These are phyloP conservation scores for Arion vulgaris DNA, from an alignment of 1,140 invertebrate species.

Conservation along the genomic window DNA sequence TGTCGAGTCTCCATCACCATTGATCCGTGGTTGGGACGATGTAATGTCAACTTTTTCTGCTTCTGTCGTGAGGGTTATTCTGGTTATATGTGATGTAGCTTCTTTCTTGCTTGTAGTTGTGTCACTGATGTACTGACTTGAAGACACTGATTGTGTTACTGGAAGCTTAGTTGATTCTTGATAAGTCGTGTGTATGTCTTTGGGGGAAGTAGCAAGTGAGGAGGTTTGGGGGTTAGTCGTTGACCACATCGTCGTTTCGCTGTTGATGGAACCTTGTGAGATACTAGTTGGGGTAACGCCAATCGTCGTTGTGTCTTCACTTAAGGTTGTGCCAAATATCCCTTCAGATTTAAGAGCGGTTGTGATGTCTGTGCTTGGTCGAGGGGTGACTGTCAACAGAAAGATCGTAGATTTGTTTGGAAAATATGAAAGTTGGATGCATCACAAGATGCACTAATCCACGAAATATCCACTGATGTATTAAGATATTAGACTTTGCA, in stretches of 20 bases:
- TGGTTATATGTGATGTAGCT: neutral
- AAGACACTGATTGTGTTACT: neutral
- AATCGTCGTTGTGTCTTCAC: too few relatives aligned
- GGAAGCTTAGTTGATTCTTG: neutral
- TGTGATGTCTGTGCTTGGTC: neutral
- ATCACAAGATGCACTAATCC: neutral
- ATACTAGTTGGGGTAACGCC: too few relatives aligned
- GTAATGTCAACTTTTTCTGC: too few relatives aligned
- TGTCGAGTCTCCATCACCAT: too few relatives aligned
- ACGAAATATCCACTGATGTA: too few relatives aligned
- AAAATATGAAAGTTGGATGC: neutral
- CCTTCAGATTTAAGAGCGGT: neutral
- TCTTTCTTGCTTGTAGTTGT: neutral
- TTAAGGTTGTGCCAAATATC: neutral
- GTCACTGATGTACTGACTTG: neutral
- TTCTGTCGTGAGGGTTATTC: neutral
- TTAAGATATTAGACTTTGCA: too few relatives aligned
- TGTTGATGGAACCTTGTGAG: neutral
- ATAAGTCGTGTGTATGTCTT: neutral
- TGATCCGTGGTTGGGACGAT: too few relatives aligned
- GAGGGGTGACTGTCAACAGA: neutral
- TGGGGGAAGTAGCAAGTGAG: slow-evolving; percentile 2
- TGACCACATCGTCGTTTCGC: neutral
- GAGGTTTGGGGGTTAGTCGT: neutral
- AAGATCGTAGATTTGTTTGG: neutral